Percentiles rank a stretch among this genome's conserved stretches.
Evolutionary conservation across 2,113 vertebrate species (phyloP).

Genomic region (Xyliphius kryptos): DNA sequence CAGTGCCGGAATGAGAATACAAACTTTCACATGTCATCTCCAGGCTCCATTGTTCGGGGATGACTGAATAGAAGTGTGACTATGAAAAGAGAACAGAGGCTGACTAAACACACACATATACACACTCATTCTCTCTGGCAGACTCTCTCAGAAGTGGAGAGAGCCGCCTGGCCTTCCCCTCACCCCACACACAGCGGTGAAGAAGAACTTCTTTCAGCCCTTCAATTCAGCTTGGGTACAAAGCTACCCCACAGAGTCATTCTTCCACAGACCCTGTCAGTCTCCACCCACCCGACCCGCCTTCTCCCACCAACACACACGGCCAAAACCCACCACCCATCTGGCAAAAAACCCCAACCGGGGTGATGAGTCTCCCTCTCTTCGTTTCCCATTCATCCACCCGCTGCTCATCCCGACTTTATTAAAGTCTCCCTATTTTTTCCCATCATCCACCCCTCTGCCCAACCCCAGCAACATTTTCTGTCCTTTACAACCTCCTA

Average conservation of each 20-base stretch:
- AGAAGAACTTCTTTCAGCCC: conserved; percentile 59
- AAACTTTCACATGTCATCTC: conserved; percentile 19
- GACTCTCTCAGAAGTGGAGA: conserved; percentile 24
- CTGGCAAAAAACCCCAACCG: conserved; percentile 50
- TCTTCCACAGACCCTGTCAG: conserved; percentile 64
- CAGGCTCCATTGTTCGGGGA: conserved; percentile 20
- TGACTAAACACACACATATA: conserved; percentile 52
- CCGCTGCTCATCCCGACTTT: conserved; percentile 33
- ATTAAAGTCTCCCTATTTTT: conserved; percentile 36
- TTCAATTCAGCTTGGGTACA: conserved; percentile 66
- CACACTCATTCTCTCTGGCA: conserved; percentile 22
- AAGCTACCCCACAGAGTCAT: conserved; percentile 73
- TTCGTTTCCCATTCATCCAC: conserved; percentile 38
- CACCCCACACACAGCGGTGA: conserved; percentile 58
- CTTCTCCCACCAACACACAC: conserved; percentile 57
- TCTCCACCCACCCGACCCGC: conserved; percentile 51
- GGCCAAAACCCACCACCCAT: conserved; percentile 60
- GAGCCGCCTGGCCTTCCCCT: conserved; percentile 29
- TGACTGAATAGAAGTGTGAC: conserved; percentile 41
- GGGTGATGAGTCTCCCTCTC: conserved; percentile 45
- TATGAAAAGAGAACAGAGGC: conserved; percentile 35
- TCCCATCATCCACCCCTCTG: conserved; percentile 43
- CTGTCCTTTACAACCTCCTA: conserved; percentile 8
- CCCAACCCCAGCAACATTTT: too few relatives aligned
- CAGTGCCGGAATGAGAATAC: conserved; percentile 15